A percentile compares a stretch with the other conserved stretches of the same genome.
Evolutionary conservation across 2,797 vertebrate species (phyloP).

Genomic region (Hyperoplus immaculatus): DNA sequence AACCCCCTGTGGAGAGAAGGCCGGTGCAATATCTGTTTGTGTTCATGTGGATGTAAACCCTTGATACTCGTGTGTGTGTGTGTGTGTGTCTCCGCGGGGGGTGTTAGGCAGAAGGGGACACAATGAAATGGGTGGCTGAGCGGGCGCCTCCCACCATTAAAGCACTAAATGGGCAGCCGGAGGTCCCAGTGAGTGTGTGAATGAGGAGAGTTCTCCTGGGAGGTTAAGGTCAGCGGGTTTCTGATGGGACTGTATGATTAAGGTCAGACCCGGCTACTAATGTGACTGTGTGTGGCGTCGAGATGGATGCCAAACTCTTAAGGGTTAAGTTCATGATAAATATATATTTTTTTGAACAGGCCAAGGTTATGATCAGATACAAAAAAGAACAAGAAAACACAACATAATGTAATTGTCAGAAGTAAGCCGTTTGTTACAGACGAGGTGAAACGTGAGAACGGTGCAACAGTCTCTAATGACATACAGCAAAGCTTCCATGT

Average conservation of each 20-base stretch:
- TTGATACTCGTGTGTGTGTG: constrained; percentile 26
- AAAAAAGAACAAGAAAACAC: constrained; percentile 49
- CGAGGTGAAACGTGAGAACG: neutral
- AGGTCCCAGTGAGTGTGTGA: constrained; percentile 79
- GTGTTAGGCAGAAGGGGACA: constrained; percentile 49
- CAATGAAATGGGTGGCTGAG: constrained; percentile 87
- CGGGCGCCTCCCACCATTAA: constrained; percentile 81
- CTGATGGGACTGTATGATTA: constrained; percentile 87
- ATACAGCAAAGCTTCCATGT: neutral
- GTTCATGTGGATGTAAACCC: constrained; percentile 56
- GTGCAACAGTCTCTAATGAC: neutral
- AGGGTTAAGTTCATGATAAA: constrained; percentile 69
- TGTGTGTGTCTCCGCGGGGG: neutral
- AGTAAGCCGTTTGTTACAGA: neutral
- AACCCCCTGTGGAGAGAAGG: constrained; percentile 69
- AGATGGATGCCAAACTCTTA: constrained; percentile 63
- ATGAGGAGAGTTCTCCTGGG: constrained; percentile 82
- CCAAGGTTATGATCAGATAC: constrained; percentile 69
- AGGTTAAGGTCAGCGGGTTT: constrained; percentile 81
- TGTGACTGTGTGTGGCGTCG: constrained; percentile 69
- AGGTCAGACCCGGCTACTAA: constrained; percentile 79
- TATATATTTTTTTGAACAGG: constrained; percentile 53
- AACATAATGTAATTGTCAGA: constrained; percentile 31
- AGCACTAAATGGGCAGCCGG: constrained; percentile 82
- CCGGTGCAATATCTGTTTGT: constrained; percentile 46